phyloP scores from a whole-genome alignment of 2,113 vertebrate species.

The Nipponia nippon region DNA sequence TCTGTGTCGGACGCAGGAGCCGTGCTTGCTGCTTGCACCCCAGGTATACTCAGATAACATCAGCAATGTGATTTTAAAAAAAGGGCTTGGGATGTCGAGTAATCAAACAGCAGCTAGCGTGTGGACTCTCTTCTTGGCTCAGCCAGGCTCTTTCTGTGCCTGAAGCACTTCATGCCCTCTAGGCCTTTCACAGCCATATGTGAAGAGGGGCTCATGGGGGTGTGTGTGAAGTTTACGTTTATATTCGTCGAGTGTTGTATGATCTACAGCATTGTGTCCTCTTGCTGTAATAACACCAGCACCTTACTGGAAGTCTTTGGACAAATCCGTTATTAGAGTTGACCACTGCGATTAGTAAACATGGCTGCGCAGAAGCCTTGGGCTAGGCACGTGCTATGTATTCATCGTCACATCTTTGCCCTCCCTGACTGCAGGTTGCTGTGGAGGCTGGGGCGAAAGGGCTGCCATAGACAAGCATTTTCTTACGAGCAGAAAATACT shows the following conservation, averaged over 20 bases:
- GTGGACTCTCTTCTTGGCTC: neutral
- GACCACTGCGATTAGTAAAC: neutral
- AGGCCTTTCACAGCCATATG: neutral
- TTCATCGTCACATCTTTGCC: neutral
- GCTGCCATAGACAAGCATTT: neutral
- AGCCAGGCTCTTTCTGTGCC: neutral
- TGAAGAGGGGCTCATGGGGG: neutral
- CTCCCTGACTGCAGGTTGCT: neutral
- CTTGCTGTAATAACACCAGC: neutral
- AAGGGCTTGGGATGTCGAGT: neutral
- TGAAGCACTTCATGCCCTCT: neutral
- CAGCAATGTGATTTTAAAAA: neutral
- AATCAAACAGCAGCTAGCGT: neutral
- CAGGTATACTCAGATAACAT: neutral
- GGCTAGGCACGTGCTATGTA: neutral
- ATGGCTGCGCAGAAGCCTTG: neutral
- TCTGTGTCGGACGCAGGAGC: neutral
- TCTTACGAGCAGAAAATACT: neutral
- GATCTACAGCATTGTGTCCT: neutral
- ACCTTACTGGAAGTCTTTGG: neutral
- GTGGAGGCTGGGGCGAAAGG: fast-evolving
- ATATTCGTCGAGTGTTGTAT: neutral
- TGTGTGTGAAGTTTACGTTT: neutral
- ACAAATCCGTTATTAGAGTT: neutral
- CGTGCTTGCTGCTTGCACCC: neutral